These are phyloP conservation scores for Uria lomvia DNA, from an alignment of 2,113 vertebrate species.

Conservation along the genomic window DNA sequence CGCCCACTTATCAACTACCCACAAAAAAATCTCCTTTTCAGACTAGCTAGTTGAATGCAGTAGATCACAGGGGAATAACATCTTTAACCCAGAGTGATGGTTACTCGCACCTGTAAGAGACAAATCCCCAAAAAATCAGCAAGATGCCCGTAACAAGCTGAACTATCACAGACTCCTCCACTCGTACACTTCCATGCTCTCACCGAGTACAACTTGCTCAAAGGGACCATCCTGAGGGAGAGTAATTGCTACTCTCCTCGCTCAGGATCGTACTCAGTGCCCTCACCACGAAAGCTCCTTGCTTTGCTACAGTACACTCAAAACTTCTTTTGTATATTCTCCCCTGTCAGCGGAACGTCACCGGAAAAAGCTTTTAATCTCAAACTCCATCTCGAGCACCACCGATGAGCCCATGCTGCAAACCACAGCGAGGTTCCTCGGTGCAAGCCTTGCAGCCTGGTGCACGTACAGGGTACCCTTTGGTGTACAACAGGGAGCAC, in stretches of 20 bases:
- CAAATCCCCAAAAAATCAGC: rapidly evolving
- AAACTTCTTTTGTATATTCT: not conserved
- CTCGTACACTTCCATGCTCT: rapidly evolving
- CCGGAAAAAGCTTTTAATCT: not conserved
- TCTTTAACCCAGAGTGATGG: not conserved
- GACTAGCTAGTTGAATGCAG: not conserved
- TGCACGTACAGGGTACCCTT: no score
- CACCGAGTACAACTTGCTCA: not conserved
- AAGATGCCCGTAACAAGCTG: rapidly evolving
- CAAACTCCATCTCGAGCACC: not conserved
- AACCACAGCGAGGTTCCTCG: not conserved
- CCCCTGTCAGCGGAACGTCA: not conserved
- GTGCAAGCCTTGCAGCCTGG: not conserved
- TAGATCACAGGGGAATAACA: rapidly evolving
- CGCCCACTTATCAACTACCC: rapidly evolving
- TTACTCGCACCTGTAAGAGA: no score
- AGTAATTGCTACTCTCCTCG: rapidly evolving
- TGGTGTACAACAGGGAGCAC: not conserved
- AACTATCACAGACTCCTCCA: not conserved
- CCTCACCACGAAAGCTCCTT: not conserved
- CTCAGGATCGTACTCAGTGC: not conserved
- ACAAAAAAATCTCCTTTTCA: not conserved
- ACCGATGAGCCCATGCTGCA: rapidly evolving
- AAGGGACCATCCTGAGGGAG: not conserved
- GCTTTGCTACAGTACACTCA: not conserved